phyloP scores from a whole-genome alignment of 2,797 vertebrate genomes.

The Pseudotriccus pelzelni region DNA sequence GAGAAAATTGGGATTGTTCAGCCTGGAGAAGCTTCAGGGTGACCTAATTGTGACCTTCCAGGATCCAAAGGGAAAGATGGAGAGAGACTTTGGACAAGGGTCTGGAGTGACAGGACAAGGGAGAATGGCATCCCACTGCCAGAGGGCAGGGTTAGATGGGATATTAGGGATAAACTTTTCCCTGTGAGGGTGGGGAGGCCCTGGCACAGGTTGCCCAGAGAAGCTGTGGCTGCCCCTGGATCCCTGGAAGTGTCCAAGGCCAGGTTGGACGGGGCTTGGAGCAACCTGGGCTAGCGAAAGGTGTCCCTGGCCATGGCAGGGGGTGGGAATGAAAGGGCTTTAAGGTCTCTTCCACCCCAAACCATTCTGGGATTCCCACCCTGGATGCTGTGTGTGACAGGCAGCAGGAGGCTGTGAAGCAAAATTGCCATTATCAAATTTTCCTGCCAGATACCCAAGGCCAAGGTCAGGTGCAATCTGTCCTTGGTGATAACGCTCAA shows the following conservation, averaged over 20 bases:
- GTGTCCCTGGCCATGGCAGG: neutral
- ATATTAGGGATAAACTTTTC: neutral
- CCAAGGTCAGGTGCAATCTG: neutral
- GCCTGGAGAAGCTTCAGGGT: neutral
- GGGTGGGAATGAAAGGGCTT: neutral
- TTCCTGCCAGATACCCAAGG: neutral
- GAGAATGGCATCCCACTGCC: neutral
- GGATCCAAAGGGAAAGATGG: neutral
- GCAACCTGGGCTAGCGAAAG: fast-evolving
- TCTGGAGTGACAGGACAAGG: neutral
- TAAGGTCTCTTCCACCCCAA: neutral
- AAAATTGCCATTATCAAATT: neutral
- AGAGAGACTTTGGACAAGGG: neutral
- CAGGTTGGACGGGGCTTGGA: neutral
- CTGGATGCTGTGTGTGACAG: neutral
- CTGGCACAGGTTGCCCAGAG: neutral
- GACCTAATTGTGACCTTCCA: neutral
- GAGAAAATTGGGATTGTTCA: neutral
- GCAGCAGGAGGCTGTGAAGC: neutral
- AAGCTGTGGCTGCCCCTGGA: neutral
- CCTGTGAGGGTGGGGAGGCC: fast-evolving
- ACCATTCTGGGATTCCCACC: neutral
- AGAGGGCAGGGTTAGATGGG: neutral
- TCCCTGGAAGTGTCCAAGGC: neutral
- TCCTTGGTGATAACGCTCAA: neutral